Conservation (phyloP, 2,797 vertebrate species). For the Tiaroga cobitis region DNA sequence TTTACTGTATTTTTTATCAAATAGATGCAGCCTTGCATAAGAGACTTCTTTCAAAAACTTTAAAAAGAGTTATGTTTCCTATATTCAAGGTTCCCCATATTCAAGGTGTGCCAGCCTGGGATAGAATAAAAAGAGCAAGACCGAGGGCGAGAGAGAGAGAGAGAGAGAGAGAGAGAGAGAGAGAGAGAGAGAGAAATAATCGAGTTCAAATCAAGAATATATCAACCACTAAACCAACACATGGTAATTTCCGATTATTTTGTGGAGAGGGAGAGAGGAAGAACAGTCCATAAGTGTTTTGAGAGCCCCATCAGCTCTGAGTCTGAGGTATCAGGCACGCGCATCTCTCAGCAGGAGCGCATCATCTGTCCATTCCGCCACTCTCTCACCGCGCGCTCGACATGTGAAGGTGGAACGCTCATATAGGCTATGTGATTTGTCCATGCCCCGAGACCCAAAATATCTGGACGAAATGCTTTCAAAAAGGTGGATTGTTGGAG, state of each 20-base stretch:
- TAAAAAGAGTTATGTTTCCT: too few relatives aligned
- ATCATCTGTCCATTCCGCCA: conserved; percentile 36
- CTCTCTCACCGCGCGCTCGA: conserved; percentile 1
- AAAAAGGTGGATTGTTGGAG: conserved; percentile 12
- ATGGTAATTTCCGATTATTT: conserved; percentile 14
- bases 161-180: conserved; percentile 29
- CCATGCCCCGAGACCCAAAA: conserved; percentile 11
- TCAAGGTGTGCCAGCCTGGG: conserved; percentile 22
- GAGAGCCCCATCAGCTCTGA: conserved; percentile 19
- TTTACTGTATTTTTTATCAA: too few relatives aligned
- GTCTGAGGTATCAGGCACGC: conserved; percentile 10
- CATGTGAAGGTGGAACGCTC: conserved; percentile 22
- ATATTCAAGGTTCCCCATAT: neutral
- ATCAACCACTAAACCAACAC: conserved; percentile 25
- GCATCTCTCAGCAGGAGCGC: conserved; percentile 38
- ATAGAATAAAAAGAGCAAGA: neutral
- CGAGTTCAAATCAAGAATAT: neutral
- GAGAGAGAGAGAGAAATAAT: conserved; percentile 7
- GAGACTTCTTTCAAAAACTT: too few relatives aligned
- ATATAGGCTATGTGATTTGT: neutral
- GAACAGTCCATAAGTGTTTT: conserved; percentile 12
- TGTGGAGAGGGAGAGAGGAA: neutral
- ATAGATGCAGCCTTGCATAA: too few relatives aligned
- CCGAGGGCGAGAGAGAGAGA: conserved; percentile 31
- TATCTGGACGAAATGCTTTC: conserved; percentile 35